Evolutionary conservation across 2,797 vertebrate species (phyloP), one percentile per base, ranked within the genome.

Genomic region (Oryzias sinensis): DNA sequence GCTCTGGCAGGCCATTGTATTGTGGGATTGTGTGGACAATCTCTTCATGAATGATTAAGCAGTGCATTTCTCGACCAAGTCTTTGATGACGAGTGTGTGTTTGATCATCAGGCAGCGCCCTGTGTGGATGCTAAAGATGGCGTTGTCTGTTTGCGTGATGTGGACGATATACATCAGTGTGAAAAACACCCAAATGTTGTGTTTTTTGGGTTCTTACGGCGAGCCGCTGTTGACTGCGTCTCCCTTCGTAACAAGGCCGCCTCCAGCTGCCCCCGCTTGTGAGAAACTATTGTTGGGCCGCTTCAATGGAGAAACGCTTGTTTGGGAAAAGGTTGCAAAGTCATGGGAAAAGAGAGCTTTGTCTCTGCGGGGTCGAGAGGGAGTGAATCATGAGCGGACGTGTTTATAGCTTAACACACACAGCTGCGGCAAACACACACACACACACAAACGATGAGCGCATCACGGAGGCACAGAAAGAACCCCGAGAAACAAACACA

Each of bases 291-390:
- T 92, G 92, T 93, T 89, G 85, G 75, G 78, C 53, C 61, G 61
- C 83, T 82, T 89, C 82, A 90, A 91, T 82, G 87, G 89, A 88
- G 91, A 88, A 82, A 87, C 87, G 74, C 83, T 88, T 89, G 81
- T 92, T 93, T 93, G 92, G 92, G 90, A 91, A 94, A 93, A 94
- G 92, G 91, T 91, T 94, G 92, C 82, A 89, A 93, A 95, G 93
- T 94, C 93, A 93, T 93, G 93, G 94, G 94, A 95, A 95, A 90
- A 92, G 86, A 81, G 81, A 86, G 86, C 74, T 86, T 87, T 82
- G 85, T 91, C 77, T 91, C 76, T 85, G 74, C 75, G 79, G 87
- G 88, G 85, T 78, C 86, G 81, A 78, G 79, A 81, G 88, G 84
- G 86, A 82, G 86, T 82, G 80, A 87, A 91, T 86, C 80, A 89